phyloP scores from a whole-genome alignment of 2,797 vertebrate genomes.

The Sebastolobus altivelis region DNA sequence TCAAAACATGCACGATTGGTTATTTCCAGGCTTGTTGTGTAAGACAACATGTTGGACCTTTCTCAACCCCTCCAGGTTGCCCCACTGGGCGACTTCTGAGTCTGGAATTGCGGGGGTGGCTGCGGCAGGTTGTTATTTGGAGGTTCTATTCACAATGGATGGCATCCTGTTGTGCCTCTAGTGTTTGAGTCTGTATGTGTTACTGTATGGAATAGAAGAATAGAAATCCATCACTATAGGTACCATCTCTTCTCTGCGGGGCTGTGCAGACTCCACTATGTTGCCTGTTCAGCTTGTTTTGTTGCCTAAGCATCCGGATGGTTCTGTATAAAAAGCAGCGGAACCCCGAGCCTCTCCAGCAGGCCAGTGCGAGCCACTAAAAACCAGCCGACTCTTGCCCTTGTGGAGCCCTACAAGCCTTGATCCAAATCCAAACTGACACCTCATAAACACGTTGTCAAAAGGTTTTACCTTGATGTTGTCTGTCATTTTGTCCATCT shows the following conservation, averaged over 20 bases:
- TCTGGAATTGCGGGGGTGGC: background rate
- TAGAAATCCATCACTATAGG: background rate
- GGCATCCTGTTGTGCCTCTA: background rate
- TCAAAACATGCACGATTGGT: background rate
- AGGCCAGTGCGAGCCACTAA: slow-evolving; percentile 30
- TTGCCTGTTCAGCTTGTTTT: slow-evolving; percentile 5
- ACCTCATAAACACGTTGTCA: slow-evolving; percentile 84
- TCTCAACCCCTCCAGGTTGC: no score
- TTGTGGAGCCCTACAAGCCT: slow-evolving; percentile 50
- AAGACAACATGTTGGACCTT: background rate
- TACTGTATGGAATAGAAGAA: background rate
- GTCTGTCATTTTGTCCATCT: slow-evolving; percentile 77
- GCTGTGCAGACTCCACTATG: background rate
- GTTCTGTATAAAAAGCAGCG: slow-evolving; percentile 27
- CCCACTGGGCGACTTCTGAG: background rate
- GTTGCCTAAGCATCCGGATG: background rate
- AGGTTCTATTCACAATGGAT: background rate
- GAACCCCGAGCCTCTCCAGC: slow-evolving; percentile 12
- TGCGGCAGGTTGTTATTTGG: background rate
- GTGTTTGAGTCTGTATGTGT: background rate
- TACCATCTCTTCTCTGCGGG: background rate
- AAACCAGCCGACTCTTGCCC: slow-evolving; percentile 44
- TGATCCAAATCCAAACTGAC: slow-evolving; percentile 82
- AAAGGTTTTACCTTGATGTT: slow-evolving; percentile 80
- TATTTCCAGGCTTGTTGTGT: background rate